Base-by-base conservation (phyloP, 2,888 invertebrate species). In the Sesamia inferens region DNA sequence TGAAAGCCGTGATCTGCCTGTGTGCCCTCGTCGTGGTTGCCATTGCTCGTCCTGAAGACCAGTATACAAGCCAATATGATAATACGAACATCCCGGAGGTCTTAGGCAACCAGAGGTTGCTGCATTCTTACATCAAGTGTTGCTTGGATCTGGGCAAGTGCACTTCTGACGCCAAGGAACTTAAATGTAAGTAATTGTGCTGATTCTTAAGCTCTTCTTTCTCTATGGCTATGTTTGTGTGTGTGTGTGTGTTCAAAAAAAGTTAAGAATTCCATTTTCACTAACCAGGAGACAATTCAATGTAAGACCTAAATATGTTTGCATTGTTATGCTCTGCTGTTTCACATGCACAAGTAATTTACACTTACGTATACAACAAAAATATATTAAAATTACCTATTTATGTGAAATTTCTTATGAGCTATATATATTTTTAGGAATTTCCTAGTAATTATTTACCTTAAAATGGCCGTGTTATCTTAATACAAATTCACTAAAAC, bases 111-210 rank as follows among this genome's bases (percentile, higher is more conserved):
- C 96, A 96, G 8, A 96, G 97, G 58, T 92, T 98, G 48, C 92
- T 98, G 11, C 93, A 95, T 58, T 97, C 97, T 72, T 98, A 98
- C 88, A 90, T 97, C 68, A 97, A 97, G 68, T 98, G 98, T 81
- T 88, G 97, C 62, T 92, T 98, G 79, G 97, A 96, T 0, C 88
- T 93, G 77, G 97, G 97, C 59, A 91, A 84, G 69, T 98, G 98
- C 90, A 97, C 97, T 0, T 93, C 97, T 19, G 97, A 97, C 78
- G 98, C 96, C 79, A 96, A 95, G 85, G 97, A 97, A 92, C 93
- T 98, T 0, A 97, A 97, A 95, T 95, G 98, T 97, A 92, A 96
- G 96, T 87, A 68, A 3, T 57, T 13, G 11, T 44, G 2, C 16
- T 22, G 22, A 19, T 1, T 19, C 7, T 11, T 14, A 16, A 31